Evolutionary conservation across 2,797 vertebrate species (phyloP).

Genomic region (Telmatherina bonti): DNA sequence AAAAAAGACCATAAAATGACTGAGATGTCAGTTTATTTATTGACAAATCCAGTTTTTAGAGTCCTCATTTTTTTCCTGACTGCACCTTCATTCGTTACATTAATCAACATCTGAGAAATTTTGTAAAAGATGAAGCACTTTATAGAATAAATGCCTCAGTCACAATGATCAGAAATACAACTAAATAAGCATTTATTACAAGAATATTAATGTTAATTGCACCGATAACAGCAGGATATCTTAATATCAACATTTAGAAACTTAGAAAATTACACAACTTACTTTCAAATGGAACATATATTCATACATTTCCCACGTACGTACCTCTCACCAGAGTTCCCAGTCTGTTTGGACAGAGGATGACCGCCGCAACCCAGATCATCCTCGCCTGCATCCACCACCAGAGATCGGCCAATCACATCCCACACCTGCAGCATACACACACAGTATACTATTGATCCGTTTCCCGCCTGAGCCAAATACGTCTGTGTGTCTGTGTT

Average conservation of each 20-base stretch:
- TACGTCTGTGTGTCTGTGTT: constrained; percentile 18
- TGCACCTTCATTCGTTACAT: background rate
- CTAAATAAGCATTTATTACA: background rate
- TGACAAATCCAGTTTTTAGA: background rate
- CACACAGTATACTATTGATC: background rate
- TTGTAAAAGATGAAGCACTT: too few relatives aligned
- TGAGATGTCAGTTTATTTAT: background rate
- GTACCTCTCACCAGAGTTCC: constrained; percentile 92
- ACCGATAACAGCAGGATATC: too few relatives aligned
- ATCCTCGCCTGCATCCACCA: constrained; percentile 88
- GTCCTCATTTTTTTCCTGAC: background rate
- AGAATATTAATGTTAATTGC: background rate
- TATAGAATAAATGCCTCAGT: too few relatives aligned
- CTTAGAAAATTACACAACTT: background rate
- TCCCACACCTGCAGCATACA: constrained; percentile 88
- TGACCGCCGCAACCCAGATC: constrained; percentile 89
- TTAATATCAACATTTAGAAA: too few relatives aligned
- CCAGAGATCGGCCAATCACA: constrained; percentile 92
- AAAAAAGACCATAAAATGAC: background rate
- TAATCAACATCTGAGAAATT: too few relatives aligned
- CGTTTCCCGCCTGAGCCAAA: background rate
- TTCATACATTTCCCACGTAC: background rate
- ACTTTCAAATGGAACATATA: background rate
- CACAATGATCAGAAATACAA: too few relatives aligned
- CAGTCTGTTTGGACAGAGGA: constrained; percentile 85